Conservation (phyloP, 1,140 invertebrate genomes). For the Pseudomyrmex dendroicus region DNA sequence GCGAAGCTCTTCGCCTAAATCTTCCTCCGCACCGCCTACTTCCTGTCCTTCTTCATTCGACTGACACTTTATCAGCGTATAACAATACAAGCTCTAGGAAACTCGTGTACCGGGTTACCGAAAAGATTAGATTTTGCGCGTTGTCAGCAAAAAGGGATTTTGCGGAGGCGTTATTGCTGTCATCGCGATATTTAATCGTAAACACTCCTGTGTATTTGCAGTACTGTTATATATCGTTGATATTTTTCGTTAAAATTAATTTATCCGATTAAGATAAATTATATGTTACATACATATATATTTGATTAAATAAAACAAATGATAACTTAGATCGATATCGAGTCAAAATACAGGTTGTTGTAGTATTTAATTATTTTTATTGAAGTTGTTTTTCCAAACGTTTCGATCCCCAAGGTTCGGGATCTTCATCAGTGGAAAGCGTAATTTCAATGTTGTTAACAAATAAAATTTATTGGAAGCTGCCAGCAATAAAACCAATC, state of each 20-base stretch:
- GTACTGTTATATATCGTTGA: not conserved
- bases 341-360: too few species aligned
- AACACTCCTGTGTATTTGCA: too few species aligned
- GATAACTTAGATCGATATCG: too few species aligned
- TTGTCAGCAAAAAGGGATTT: not conserved
- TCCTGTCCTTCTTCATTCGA: slow-evolving; percentile 37
- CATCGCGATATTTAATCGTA: not conserved
- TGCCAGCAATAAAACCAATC: too few species aligned
- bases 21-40: slow-evolving; percentile 24
- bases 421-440: too few species aligned
- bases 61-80: not conserved
- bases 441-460: too few species aligned
- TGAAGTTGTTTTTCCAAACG: too few species aligned
- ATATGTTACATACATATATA: not conserved
- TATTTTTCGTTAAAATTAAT: slow-evolving; percentile 1
- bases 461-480: too few species aligned
- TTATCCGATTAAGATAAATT: not conserved
- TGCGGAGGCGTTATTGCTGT: not conserved
- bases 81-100: slow-evolving; percentile 6
- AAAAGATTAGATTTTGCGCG: slow-evolving; percentile 8
- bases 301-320: too few species aligned
- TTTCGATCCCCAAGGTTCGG: too few species aligned
- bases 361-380: too few species aligned
- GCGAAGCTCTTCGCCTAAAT: slow-evolving; percentile 27
- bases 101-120: not conserved